Percentiles rank a stretch among this genome's conserved stretches.
These are phyloP conservation scores for Mycalesis mineus DNA, from an alignment of 2,888 invertebrate genomes.

Conservation along the genomic window DNA sequence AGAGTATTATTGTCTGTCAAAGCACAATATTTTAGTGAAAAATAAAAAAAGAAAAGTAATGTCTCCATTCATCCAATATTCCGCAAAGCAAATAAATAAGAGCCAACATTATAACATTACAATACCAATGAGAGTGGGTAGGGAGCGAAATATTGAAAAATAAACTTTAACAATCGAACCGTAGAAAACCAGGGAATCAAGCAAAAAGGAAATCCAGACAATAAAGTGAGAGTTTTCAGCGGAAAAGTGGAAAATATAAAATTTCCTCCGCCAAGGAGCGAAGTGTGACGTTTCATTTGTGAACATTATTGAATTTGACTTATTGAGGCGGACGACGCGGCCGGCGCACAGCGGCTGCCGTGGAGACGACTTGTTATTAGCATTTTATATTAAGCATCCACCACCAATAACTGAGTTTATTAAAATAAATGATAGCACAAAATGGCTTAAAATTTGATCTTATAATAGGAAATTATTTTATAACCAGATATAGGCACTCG, in stretches of 20 bases:
- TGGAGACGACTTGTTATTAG: conserved; percentile 28
- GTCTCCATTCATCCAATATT: not conserved
- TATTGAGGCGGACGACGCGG: conserved; percentile 50
- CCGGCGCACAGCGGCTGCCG: conserved; percentile 17
- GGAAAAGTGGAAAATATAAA: conserved; percentile 51
- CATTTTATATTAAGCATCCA: not conserved
- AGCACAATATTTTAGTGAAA: no score
- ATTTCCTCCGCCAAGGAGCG: conserved; percentile 33
- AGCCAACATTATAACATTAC: not conserved
- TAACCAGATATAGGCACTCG: no score
- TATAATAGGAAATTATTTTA: not conserved
- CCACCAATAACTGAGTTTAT: not conserved
- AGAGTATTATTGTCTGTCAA: no score
- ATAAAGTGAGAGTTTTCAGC: conserved; percentile 23
- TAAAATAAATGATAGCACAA: not conserved
- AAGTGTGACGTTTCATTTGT: conserved; percentile 60
- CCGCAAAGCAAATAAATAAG: not conserved
- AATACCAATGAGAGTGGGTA: not conserved
- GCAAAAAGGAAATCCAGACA: conserved; percentile 11
- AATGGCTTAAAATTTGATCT: no score
- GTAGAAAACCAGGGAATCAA: conserved; percentile 7
- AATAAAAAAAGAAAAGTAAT: not conserved
- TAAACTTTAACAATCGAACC: conserved; percentile 1
- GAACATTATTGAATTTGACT: conserved; percentile 71
- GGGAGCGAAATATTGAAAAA: conserved; percentile 1